Conservation (phyloP, 2,888 invertebrate species). For the Cordilura impudica region DNA sequence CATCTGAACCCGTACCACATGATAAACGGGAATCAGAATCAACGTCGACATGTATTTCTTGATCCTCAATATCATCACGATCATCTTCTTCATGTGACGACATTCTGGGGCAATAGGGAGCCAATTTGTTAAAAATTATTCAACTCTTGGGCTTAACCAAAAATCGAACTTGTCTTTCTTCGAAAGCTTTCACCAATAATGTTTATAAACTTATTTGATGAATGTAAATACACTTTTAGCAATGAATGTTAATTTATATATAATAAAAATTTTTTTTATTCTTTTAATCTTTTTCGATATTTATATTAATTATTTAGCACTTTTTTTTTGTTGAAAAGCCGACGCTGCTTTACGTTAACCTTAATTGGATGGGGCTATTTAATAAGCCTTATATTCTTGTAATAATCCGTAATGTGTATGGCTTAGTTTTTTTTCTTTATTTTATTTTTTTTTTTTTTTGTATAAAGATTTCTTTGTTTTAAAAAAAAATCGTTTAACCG, state of each 20-base stretch:
- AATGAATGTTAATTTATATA: not conserved
- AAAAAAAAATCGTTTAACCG: slow-evolving; percentile 39
- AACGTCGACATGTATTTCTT: slow-evolving; percentile 78
- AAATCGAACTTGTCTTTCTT: not conserved
- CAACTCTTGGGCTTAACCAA: not conserved
- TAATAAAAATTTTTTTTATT: not conserved
- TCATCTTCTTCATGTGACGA: slow-evolving; percentile 76
- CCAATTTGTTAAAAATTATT: slow-evolving; percentile 68
- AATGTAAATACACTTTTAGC: not conserved
- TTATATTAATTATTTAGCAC: not conserved
- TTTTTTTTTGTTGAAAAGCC: slow-evolving; percentile 22
- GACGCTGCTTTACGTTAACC: slow-evolving; percentile 21
- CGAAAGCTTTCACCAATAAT: not conserved
- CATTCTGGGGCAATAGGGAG: slow-evolving; percentile 65
- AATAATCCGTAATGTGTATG: slow-evolving; percentile 45
- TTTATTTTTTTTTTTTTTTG: slow-evolving; percentile 12
- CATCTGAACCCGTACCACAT: slow-evolving; percentile 77
- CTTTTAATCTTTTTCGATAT: not conserved
- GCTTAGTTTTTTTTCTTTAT: slow-evolving; percentile 21
- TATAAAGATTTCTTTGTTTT: slow-evolving; percentile 9
- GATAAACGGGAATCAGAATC: slow-evolving; percentile 78
- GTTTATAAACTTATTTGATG: not conserved
- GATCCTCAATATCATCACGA: slow-evolving; percentile 76
- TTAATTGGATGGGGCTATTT: not conserved
- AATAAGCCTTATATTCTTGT: not conserved